phyloP scores from a whole-genome alignment of 2,888 invertebrate genomes.

The Pterobdella sp. region DNA sequence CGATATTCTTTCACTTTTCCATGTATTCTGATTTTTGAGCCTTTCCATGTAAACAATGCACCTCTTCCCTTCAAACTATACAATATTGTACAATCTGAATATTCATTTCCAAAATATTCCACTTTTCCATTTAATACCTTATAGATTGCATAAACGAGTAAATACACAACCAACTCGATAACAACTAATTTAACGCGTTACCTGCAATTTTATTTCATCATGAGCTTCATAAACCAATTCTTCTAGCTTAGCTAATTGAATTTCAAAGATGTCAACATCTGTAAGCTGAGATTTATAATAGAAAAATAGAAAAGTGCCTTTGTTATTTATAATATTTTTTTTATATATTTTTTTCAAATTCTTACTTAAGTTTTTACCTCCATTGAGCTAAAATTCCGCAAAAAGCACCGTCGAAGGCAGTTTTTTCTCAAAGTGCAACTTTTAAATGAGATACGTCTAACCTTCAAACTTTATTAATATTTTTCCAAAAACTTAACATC shows the following conservation, averaged over 20 bases:
- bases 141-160: not conserved
- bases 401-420: too few species aligned
- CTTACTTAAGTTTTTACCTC: not conserved
- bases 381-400: too few species aligned
- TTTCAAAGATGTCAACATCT: not conserved
- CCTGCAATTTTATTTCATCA: not conserved
- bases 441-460: too few species aligned
- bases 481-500: too few species aligned
- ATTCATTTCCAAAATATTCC: conserved; percentile 18
- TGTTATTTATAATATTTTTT: not conserved
- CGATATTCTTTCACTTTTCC: not conserved
- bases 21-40: not conserved
- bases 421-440: too few species aligned
- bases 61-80: not conserved
- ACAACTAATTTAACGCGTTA: not conserved
- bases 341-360: not conserved
- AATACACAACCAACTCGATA: not conserved
- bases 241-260: not conserved
- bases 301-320: not conserved
- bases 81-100: not conserved
- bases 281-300: not conserved
- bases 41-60: conserved; percentile 21
- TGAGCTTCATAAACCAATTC: not conserved
- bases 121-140: conserved; percentile 3
- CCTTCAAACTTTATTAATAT: too few species aligned